These are phyloP conservation scores for Hypomecis atomaria DNA, from an alignment of 2,888 invertebrate species.

Conservation along the genomic window DNA sequence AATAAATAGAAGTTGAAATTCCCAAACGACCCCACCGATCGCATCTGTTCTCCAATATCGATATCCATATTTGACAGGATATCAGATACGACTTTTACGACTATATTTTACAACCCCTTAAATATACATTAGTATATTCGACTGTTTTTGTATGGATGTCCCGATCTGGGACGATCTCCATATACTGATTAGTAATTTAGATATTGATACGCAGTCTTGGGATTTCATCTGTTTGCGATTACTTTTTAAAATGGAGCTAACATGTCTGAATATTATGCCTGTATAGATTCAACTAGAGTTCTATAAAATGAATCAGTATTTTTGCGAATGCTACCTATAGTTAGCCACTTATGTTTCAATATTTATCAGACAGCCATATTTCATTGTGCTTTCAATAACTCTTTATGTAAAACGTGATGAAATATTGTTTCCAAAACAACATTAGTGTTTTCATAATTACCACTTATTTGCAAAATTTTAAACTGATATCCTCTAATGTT, in stretches of 20 bases:
- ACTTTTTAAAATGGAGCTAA: conserved; percentile 26
- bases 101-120: conserved; percentile 55
- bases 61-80: conserved; percentile 72
- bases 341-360: no score
- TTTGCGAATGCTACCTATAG: no score
- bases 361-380: no score
- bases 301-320: no score
- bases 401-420: no score
- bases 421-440: no score
- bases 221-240: conserved; percentile 38
- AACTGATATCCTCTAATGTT: no score
- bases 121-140: conserved; percentile 58
- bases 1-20: conserved; percentile 16
- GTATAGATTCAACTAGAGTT: no score
- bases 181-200: conserved; percentile 59
- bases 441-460: no score
- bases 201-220: conserved; percentile 52
- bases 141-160: conserved; percentile 45
- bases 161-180: conserved; percentile 42
- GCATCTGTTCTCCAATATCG: conserved; percentile 57
- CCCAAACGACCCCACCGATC: conserved; percentile 18
- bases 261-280: background rate
- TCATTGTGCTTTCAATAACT: no score
- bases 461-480: no score
- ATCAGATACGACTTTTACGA: conserved; percentile 64